Conservation (phyloP, 2,113 vertebrate genomes). For the Struthio camelus region DNA sequence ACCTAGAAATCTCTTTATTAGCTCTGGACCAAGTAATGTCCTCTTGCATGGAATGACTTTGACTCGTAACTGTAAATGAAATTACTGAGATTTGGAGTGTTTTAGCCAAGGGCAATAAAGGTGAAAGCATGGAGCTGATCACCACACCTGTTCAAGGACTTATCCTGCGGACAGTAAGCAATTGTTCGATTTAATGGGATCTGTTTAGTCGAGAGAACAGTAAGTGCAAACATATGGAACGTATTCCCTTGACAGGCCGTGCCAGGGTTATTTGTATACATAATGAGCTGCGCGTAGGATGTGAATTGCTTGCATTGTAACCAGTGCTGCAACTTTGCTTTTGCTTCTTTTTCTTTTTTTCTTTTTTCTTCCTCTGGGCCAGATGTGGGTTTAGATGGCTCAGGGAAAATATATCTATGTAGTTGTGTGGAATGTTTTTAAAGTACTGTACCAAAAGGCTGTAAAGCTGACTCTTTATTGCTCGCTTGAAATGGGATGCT, state of each 20-base stretch:
- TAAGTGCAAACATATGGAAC: slow-evolving; percentile 2
- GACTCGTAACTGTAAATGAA: not conserved
- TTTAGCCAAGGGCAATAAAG: not conserved
- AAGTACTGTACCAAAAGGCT: not conserved
- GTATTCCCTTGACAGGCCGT: not conserved
- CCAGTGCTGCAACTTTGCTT: not conserved
- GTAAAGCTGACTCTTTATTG: not conserved
- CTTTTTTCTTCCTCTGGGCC: not conserved
- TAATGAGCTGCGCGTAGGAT: not conserved
- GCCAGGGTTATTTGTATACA: slow-evolving; percentile 3
- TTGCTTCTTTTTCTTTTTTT: not conserved
- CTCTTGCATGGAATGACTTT: not conserved
- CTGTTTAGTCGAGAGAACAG: not conserved
- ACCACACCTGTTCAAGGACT: not conserved
- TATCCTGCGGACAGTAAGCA: not conserved
- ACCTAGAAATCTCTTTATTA: not conserved
- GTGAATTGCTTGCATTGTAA: not conserved
- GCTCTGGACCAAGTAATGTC: not conserved
- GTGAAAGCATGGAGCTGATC: not conserved
- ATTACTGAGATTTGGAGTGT: not conserved
- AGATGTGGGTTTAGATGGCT: not conserved
- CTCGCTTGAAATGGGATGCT: not conserved
- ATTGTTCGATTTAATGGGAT: not conserved
- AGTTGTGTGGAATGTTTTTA: not conserved
- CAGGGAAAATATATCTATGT: not conserved